Percentiles rank a stretch among this genome's conserved stretches.
Conservation (phyloP, 2,113 vertebrate genomes). For the Mionectes macconnelli region DNA sequence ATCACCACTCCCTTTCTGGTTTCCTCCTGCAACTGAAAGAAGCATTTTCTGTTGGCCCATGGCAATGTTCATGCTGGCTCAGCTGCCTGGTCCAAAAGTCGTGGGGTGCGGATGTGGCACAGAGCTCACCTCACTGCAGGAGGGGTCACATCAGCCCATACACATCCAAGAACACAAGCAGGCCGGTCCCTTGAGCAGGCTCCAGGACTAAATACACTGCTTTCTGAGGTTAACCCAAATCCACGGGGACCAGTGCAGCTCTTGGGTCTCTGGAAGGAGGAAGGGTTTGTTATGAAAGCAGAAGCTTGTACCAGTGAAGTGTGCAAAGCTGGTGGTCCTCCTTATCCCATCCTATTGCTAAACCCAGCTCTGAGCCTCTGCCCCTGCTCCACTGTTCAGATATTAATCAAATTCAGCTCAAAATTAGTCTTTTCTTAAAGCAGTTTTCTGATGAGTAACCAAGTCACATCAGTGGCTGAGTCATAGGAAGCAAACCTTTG, state of each 20-base stretch:
- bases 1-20: conserved; percentile 21
- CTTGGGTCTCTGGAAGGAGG: background rate
- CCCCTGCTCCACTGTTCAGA: background rate
- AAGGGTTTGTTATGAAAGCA: background rate
- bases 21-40: background rate
- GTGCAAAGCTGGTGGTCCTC: background rate
- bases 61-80: background rate
- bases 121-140: background rate
- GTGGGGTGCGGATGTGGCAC: fast-evolving
- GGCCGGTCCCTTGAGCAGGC: background rate
- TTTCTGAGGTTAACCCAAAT: background rate
- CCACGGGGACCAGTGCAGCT: background rate
- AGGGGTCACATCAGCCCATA: fast-evolving
- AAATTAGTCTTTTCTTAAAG: background rate
- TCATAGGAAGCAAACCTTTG: conserved; percentile 35
- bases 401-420: background rate
- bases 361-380: background rate
- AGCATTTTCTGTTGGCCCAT: background rate
- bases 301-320: background rate
- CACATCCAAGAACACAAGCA: fast-evolving
- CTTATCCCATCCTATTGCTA: background rate
- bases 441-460: conserved; percentile 10
- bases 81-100: background rate
- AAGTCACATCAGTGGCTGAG: background rate
- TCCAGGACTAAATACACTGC: background rate